Base-by-base conservation (phyloP, 2,113 vertebrate genomes). In the Cisticola juncidis region DNA sequence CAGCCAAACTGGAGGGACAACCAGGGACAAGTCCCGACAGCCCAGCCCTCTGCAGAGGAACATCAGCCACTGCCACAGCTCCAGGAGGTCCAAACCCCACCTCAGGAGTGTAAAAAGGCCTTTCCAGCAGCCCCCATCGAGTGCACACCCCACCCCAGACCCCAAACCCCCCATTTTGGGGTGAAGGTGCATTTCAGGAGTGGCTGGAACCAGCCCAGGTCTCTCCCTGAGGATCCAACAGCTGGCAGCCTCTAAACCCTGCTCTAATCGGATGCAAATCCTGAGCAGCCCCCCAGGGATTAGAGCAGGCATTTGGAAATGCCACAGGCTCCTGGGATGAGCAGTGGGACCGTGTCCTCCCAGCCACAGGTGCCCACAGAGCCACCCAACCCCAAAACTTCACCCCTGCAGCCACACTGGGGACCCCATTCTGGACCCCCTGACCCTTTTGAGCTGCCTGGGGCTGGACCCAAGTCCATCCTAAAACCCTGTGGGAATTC, bases 281-380 rank as follows among this genome's bases (percentile, higher is more conserved):
- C 92, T 24, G 11, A 88, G 28, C 57, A 57, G 72, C 60, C 50
- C 86, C 88, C 80, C 40, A 6, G 2, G 95, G 94, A 92, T 92
- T 90, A 88, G 56, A 51, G 22, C 38, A 65, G 90, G 25, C 11
- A 3, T 74, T 26, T 83, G 73, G 95, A 76, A 84, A 81, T 64
- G 57, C 88, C 81, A 25, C 42, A 28, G 1, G 26, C 36, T 58
- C 36, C 53, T 0, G 0, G 62, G 76, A 54, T 6, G 62, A 0
- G 20, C 50, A 38, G 48, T 0, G 1, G 81, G 48, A 40, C n/a
- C 0, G 0, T 33, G 78, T 2, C 31, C 28, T 29, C 57, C 51
- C 60, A 57, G 7, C n/a, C 54, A 36, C 57, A 17, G 53, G 69
- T 73, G 56, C 68, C 85, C 64, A 8, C 6, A 3, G 51, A 10